phyloP scores from a whole-genome alignment of 2,888 invertebrate species.

The Conops quadrifasciatus region DNA sequence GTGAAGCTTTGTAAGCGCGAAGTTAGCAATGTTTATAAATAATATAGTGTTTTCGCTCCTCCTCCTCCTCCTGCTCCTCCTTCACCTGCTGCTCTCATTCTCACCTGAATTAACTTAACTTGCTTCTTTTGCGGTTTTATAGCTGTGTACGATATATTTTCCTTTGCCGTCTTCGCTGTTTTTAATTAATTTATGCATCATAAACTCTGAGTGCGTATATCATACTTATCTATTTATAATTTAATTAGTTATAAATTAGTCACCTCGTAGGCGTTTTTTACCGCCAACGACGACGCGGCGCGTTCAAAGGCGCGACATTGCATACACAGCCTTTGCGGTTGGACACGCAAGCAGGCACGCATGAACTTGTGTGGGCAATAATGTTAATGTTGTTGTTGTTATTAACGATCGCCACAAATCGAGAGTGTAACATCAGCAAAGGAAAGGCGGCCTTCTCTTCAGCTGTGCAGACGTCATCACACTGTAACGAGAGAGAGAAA shows the following conservation, averaged over 20 bases:
- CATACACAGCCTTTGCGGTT: background rate
- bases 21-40: background rate
- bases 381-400: no score
- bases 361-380: no score
- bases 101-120: no score
- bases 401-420: no score
- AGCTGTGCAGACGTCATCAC: no score
- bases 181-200: background rate
- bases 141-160: no score
- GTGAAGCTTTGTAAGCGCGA: background rate
- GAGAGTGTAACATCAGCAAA: no score
- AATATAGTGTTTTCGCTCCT: background rate
- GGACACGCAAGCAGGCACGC: background rate
- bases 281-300: background rate
- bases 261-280: no score
- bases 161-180: no score
- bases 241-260: slow-evolving; percentile 11
- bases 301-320: background rate
- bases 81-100: background rate
- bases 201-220: background rate
- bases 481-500: no score
- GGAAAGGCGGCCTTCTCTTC: no score
- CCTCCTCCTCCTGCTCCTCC: background rate
- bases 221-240: background rate
- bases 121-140: no score